Base-by-base conservation (phyloP, 2,113 vertebrate species). In the Ornithorhynchus anatinus region DNA sequence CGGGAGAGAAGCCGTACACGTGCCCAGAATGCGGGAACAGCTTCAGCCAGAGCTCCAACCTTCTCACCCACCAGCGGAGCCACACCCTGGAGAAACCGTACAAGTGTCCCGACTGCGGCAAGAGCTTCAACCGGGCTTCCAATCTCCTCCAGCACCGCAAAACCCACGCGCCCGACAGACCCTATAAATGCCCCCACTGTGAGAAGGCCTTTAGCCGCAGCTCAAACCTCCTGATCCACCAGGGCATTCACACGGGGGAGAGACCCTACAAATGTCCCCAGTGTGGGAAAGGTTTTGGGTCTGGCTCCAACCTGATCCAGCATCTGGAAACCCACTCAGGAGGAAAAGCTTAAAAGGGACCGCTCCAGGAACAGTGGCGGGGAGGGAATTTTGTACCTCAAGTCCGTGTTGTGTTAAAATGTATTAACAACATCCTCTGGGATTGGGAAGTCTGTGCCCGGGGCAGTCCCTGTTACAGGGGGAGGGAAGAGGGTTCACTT, bases 21-120 rank as follows among this genome's bases (percentile, higher is more conserved):
- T 89, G 88, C 65, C 84, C 84, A 36, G 77, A 75, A 16, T 90
- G 89, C 0, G 81, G 88, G 31, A 77, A 73, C 36, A 58, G 79
- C 10, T 89, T 89, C 39, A 87, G 84, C 27, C 76, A 85, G 51
- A 80, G 79, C 9, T 85, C 85, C 50, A 69, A 76, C 9, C 69
- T 89, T 54, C 72, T 78, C 31, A 59, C 77, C 4, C 86, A 89
- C 75, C 79, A 85, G 75, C 64, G 82, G 38, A 85, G 81, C 44
- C 85, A 80, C 59, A 87, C 82, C 0, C 72, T 80, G 1, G 81
- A 89, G 80, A 85, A 82, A 56, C 80, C 87, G 6, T 87, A 85
- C 44, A 48, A 57, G 48, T 87, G 87, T 16, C 36, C 68, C 0
- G 57, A 79, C 44, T 89, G 88, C 0, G 84, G 84, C 20, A 48